Conservation (phyloP, 35 echinoderm and acorn worm species). For the Holothuria glaberrima region DNA sequence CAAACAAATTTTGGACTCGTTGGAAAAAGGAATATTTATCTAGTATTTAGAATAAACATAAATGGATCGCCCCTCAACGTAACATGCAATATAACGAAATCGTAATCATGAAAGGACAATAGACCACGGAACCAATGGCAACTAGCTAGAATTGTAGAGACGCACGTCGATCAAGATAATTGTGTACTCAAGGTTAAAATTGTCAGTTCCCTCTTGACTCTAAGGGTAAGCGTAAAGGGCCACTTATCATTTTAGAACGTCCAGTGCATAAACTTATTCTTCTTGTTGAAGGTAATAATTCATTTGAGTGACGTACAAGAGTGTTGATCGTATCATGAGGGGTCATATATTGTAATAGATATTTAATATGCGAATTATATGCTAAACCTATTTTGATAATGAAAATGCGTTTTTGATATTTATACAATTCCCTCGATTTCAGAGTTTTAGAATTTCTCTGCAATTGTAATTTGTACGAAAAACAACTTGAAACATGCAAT, state of each 20-base stretch:
- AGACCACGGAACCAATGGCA: slow-evolving; percentile 1
- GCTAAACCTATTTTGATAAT: not conserved
- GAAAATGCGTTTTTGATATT: not conserved
- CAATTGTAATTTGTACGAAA: too few species aligned
- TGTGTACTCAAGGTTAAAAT: slow-evolving; percentile 33
- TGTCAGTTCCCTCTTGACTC: not conserved
- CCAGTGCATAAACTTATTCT: slow-evolving; percentile 62
- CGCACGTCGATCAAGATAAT: not conserved
- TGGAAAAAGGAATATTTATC: slow-evolving; percentile 80
- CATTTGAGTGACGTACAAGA: slow-evolving; percentile 24
- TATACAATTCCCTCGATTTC: not conserved
- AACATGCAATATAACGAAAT: slow-evolving; percentile 41
- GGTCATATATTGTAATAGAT: slow-evolving; percentile 1
- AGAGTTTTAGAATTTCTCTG: not conserved
- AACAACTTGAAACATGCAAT: too few species aligned
- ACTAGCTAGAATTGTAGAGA: slow-evolving; percentile 7
- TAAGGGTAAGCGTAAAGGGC: slow-evolving; percentile 29
- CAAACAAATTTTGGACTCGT: slow-evolving; percentile 72
- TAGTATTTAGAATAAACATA: slow-evolving; percentile 55
- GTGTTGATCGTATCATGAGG: not conserved
- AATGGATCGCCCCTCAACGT: slow-evolving; percentile 29
- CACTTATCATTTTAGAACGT: too few species aligned
- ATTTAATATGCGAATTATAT: not conserved
- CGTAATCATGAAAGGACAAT: not conserved
- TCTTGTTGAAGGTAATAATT: slow-evolving; percentile 13